Evolutionary conservation across 2,888 invertebrate genomes (phyloP).

Genomic region (Cremastinae sp.): DNA sequence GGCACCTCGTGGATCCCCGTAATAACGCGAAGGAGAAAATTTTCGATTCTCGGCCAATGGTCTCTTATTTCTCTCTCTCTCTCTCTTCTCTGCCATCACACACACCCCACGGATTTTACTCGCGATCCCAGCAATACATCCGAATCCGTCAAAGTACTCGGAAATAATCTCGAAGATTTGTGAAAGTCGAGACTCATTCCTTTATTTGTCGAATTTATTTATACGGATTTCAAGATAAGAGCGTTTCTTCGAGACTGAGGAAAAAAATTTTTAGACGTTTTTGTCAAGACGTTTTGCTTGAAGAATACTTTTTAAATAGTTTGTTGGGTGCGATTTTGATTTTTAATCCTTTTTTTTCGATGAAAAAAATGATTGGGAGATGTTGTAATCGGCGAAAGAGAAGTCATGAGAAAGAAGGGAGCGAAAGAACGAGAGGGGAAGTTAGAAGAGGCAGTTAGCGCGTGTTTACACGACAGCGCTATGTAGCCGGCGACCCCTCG

Average conservation of each 20-base stretch:
- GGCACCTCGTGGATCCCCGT: conserved; percentile 27
- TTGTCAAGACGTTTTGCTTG: no score
- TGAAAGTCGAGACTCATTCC: background rate
- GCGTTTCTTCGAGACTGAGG: no score
- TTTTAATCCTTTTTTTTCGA: no score
- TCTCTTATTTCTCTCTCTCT: conserved; percentile 19
- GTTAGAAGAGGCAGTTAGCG: conserved; percentile 77
- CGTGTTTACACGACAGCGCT: conserved; percentile 80
- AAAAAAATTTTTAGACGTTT: no score
- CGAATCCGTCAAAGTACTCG: background rate
- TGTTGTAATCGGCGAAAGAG: conserved; percentile 14
- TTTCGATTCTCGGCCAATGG: conserved; percentile 44
- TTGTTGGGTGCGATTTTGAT: no score
- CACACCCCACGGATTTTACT: background rate
- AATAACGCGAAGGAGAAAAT: conserved; percentile 6
- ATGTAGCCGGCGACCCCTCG: conserved; percentile 78
- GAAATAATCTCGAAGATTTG: conserved; percentile 12
- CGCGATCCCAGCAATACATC: background rate
- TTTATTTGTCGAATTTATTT: background rate
- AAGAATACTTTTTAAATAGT: no score
- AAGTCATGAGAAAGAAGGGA: conserved; percentile 13
- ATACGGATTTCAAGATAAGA: background rate
- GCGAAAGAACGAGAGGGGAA: conserved; percentile 60
- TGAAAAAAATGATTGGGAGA: conserved; percentile 26
- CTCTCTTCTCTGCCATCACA: conserved; percentile 8